These are phyloP conservation scores for Festucalex cinctus DNA, from an alignment of 2,113 vertebrate species.

Conservation along the genomic window DNA sequence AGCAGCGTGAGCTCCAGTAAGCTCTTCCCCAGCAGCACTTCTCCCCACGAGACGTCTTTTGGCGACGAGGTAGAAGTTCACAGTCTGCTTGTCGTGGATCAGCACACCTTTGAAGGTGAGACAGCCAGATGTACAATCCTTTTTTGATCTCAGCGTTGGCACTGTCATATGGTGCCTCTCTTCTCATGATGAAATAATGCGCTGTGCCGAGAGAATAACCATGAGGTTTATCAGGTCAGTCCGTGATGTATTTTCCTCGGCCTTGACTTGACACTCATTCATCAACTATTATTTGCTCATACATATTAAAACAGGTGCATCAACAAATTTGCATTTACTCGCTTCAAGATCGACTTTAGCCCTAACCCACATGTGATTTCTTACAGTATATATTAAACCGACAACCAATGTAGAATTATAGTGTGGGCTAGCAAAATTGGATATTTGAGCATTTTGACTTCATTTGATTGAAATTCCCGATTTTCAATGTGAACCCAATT, in stretches of 20 bases:
- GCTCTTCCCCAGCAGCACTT: constrained; percentile 96
- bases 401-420: neutral
- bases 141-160: constrained; percentile 23
- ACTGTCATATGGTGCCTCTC: constrained; percentile 3
- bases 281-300: neutral
- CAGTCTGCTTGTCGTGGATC: constrained; percentile 95
- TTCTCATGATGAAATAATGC: constrained; percentile 7
- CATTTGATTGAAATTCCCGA: neutral
- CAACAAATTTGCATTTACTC: constrained; percentile 2
- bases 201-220: neutral
- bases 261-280: neutral
- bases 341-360: neutral
- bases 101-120: constrained; percentile 97
- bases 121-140: constrained; percentile 18
- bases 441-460: neutral
- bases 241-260: neutral
- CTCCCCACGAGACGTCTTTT: constrained; percentile 93
- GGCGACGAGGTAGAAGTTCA: constrained; percentile 98
- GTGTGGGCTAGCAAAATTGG: neutral
- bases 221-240: constrained; percentile 4
- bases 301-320: neutral
- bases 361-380: neutral
- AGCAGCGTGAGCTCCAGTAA: constrained; percentile 98
- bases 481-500: constrained; percentile 8
- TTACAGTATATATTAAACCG: neutral